Evolutionary conservation across 2,797 vertebrate species (phyloP).

Genomic region (Aselliscus stoliczkanus): DNA sequence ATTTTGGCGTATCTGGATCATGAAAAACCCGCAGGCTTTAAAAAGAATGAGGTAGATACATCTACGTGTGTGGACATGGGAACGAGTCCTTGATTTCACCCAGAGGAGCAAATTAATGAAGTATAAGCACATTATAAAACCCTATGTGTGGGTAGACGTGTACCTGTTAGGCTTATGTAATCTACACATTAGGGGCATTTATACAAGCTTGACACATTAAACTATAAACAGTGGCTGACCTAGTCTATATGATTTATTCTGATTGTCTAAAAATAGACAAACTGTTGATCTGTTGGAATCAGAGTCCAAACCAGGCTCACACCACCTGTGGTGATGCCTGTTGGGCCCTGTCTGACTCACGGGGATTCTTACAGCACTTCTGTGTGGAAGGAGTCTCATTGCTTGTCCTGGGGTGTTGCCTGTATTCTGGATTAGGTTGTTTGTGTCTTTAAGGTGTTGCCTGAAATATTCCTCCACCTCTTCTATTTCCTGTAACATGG

Average conservation of each 20-base stretch:
- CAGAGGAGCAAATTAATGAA: background rate
- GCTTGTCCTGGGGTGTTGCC: background rate
- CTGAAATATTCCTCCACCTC: background rate
- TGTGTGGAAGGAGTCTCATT: background rate
- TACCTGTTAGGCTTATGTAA: fast-evolving
- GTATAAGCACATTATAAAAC: background rate
- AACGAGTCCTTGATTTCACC: background rate
- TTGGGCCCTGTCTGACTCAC: background rate
- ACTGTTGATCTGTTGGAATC: background rate
- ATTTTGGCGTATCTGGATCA: background rate
- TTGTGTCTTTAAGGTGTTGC: background rate
- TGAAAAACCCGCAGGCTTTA: fast-evolving
- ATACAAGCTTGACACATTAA: background rate
- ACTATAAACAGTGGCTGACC: background rate
- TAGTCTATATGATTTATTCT: background rate
- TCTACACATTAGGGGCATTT: fast-evolving
- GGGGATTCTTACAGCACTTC: too few species aligned
- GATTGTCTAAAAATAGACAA: background rate
- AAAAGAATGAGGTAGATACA: background rate
- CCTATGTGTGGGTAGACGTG: background rate
- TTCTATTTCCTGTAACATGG: background rate
- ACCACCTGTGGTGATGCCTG: too few species aligned
- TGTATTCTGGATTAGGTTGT: background rate
- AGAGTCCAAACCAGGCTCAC: background rate
- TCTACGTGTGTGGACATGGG: fast-evolving